A percentile compares a stretch with the other conserved stretches of the same genome.
Conservation (phyloP, 2,888 invertebrate genomes). For the Hoplodrina ambigua region DNA sequence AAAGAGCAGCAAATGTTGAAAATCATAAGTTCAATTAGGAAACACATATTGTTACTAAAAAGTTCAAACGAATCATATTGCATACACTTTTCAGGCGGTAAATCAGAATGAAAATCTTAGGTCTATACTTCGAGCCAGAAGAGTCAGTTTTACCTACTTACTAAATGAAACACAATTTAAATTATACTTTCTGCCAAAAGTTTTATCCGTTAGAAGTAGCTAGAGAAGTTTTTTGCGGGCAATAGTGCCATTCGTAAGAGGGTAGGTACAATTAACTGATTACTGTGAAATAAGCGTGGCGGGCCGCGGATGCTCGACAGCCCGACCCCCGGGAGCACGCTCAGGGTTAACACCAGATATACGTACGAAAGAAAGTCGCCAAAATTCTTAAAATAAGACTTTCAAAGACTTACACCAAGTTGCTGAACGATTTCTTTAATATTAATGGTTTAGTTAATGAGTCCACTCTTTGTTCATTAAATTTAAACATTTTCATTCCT, state of each 20-base stretch:
- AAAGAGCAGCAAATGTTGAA: no score
- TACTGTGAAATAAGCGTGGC: conserved; percentile 82
- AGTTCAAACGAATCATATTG: no score
- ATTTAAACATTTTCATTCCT: no score
- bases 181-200: neutral
- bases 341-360: conserved; percentile 45
- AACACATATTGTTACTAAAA: no score
- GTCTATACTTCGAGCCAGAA: neutral
- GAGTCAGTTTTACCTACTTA: neutral
- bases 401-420: neutral
- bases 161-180: neutral
- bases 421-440: no score
- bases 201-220: neutral
- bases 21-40: no score
- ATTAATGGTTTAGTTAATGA: no score
- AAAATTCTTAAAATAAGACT: neutral
- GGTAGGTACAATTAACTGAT: conserved; percentile 82
- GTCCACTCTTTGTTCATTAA: no score
- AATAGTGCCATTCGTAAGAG: conserved; percentile 74
- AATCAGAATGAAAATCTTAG: no score
- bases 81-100: no score
- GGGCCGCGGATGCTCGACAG: conserved; percentile 76
- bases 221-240: conserved; percentile 26
- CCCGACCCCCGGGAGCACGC: conserved; percentile 70
- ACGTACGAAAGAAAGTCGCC: neutral